A percentile compares a stretch with the other conserved stretches of the same genome.
phyloP scores from a whole-genome alignment of 2,797 vertebrate genomes.

The Mycteria americana region DNA sequence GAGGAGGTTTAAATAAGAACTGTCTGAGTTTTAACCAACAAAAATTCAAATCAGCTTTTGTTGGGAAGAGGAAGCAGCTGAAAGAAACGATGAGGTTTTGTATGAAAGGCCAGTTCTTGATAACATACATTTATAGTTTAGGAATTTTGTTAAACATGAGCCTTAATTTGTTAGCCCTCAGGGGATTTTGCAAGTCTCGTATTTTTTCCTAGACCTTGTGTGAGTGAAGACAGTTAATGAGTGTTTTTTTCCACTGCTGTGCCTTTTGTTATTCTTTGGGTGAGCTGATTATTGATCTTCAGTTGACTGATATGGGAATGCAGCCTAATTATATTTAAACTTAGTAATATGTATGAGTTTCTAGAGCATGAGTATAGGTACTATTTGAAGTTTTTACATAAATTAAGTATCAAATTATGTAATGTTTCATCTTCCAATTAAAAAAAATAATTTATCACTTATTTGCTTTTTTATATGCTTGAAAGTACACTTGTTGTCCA shows the following conservation, averaged over 20 bases:
- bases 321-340: not conserved
- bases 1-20: not conserved
- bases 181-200: not conserved
- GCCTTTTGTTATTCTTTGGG: not conserved
- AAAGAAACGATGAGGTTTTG: not conserved
- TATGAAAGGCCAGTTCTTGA: not conserved
- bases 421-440: not conserved
- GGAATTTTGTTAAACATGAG: conserved; percentile 33
- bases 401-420: not conserved
- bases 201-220: not conserved
- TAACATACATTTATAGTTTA: not conserved
- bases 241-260: not conserved
- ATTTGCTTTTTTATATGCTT: not conserved
- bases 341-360: not conserved
- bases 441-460: not conserved
- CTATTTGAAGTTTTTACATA: not conserved
- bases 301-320: not conserved
- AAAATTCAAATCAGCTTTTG: not conserved
- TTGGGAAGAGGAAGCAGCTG: not conserved
- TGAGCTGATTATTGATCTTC: not conserved
- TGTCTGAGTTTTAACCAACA: not conserved
- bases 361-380: not conserved
- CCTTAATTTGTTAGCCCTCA: conserved; percentile 12
- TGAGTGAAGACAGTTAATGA: not conserved
- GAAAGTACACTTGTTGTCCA: not conserved